Percentiles rank a stretch among this genome's conserved stretches.
Conservation (phyloP, 2,113 vertebrate genomes). For the Pachyramphus minor region DNA sequence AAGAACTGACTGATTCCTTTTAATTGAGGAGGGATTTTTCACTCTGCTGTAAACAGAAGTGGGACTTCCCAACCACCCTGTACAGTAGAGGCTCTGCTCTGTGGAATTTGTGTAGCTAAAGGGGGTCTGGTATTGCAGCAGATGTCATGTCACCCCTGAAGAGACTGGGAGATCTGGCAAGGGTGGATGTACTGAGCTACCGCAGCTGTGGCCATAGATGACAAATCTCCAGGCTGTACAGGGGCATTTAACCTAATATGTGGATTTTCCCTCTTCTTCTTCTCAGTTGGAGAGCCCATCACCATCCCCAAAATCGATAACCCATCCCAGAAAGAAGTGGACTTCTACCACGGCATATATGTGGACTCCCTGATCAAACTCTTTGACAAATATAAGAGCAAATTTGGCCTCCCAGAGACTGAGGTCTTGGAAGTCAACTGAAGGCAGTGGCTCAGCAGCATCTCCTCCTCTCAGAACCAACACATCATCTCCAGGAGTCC, state of each 20-base stretch:
- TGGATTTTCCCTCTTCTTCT: neutral
- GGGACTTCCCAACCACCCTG: neutral
- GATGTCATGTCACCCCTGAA: neutral
- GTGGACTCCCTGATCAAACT: conserved; percentile 84
- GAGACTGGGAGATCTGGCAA: neutral
- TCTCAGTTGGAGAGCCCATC: conserved; percentile 92
- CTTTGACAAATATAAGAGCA: conserved; percentile 90
- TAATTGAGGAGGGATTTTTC: neutral
- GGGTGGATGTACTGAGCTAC: neutral
- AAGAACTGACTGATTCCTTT: neutral
- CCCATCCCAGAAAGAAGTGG: conserved; percentile 82
- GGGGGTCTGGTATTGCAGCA: neutral
- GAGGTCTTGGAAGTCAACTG: conserved; percentile 86
- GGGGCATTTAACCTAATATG: neutral
- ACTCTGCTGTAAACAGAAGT: neutral
- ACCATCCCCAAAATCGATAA: conserved; percentile 88
- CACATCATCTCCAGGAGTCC: conserved; percentile 25
- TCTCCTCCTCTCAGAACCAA: neutral
- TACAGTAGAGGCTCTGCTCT: neutral
- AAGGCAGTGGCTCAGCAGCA: conserved; percentile 30
- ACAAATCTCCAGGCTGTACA: neutral
- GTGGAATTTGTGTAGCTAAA: neutral
- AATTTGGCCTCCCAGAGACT: conserved; percentile 84
- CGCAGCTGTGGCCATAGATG: neutral
- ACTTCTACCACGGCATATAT: conserved; percentile 91